Conservation (phyloP, 2,888 invertebrate species). For the Geotrupes spiniger region DNA sequence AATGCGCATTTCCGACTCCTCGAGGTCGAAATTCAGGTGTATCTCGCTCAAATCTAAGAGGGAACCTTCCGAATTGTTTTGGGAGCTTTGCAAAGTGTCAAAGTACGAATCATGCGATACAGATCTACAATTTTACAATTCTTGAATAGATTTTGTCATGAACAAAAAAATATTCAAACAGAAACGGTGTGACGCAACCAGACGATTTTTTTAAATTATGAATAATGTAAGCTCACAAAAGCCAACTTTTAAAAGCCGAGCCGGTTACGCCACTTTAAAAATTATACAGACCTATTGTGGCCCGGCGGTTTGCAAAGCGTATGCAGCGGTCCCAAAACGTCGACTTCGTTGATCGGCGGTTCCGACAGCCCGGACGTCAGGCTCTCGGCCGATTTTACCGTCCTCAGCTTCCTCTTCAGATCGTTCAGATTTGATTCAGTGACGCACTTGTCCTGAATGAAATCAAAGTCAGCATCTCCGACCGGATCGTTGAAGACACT, state of each 20-base stretch:
- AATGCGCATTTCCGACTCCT: conserved; percentile 82
- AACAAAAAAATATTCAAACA: neutral
- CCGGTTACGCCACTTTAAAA: too few relatives aligned
- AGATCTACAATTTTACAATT: conserved; percentile 53
- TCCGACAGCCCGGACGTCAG: conserved; percentile 54
- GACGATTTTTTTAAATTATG: neutral
- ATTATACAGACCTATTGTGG: conserved; percentile 49
- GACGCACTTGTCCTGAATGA: conserved; percentile 46
- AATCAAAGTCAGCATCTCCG: too few relatives aligned
- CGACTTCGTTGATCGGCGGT: conserved; percentile 41
- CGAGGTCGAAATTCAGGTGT: conserved; percentile 77
- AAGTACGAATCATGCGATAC: conserved; percentile 94
- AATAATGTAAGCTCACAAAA: neutral
- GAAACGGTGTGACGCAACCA: neutral
- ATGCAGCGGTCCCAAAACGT: conserved; percentile 51
- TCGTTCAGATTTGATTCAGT: conserved; percentile 48
- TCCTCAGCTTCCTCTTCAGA: conserved; percentile 55
- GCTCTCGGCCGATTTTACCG: conserved; percentile 71
- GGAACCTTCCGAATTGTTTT: conserved; percentile 50
- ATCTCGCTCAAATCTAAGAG: conserved; percentile 77
- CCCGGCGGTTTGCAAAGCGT: conserved; percentile 51
- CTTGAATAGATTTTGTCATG: neutral
- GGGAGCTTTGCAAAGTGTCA: conserved; percentile 67
- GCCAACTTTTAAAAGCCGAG: too few relatives aligned
- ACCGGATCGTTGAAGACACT: conserved; percentile 22